A percentile compares a stretch with the other conserved stretches of the same genome.
phyloP scores from a whole-genome alignment of 2,113 vertebrate species.

The Phodopus roborovskii region DNA sequence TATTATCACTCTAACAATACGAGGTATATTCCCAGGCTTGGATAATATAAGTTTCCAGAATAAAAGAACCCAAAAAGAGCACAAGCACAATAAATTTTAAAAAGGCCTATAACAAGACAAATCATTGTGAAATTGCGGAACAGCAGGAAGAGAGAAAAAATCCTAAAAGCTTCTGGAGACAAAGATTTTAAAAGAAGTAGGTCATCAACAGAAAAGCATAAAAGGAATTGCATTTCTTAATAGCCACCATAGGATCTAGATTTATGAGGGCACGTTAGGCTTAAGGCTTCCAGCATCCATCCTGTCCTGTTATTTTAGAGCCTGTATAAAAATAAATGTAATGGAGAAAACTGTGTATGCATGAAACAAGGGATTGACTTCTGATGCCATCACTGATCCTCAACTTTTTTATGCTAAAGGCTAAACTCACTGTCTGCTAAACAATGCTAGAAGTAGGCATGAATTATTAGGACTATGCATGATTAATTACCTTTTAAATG shows the following conservation, averaged over 20 bases:
- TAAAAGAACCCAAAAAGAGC: not conserved
- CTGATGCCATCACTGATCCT: not conserved
- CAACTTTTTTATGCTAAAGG: not conserved
- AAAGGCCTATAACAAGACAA: constrained; percentile 37
- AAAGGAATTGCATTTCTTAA: constrained; percentile 50
- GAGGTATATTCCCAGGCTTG: not conserved
- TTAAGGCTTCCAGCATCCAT: not conserved
- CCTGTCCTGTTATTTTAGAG: not conserved
- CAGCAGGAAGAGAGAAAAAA: constrained; percentile 49
- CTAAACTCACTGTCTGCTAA: not conserved
- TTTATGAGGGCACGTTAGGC: constrained; percentile 46
- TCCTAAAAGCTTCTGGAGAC: constrained; percentile 54
- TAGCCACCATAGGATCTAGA: constrained; percentile 44
- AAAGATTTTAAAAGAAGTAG: constrained; percentile 58
- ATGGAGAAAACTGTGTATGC: not conserved
- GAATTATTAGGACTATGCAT: not conserved
- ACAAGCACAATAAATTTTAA: constrained; percentile 40
- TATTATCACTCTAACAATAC: not conserved
- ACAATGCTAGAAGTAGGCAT: not conserved
- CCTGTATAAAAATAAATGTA: constrained; percentile 21
- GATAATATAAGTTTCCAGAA: constrained; percentile 29
- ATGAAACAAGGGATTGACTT: not conserved
- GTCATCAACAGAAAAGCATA: constrained; percentile 55
- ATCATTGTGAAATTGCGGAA: constrained; percentile 46
- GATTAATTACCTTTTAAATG: not conserved